Conservation (phyloP, 1,140 invertebrate species). For the Stegodyphus mimosarum region DNA sequence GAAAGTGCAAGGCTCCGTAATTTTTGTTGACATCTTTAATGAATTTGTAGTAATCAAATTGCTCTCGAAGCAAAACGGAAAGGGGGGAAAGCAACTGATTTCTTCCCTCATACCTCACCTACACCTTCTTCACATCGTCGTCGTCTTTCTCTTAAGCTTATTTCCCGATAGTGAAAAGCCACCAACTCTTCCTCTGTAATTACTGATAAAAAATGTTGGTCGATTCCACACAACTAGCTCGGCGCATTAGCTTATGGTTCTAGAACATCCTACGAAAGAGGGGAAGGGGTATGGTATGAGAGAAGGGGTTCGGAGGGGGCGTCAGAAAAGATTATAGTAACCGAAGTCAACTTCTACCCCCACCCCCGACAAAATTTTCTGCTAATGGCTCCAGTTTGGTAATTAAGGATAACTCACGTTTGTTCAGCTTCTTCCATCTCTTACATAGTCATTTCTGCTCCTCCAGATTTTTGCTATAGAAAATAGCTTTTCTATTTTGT, state of each 20-base stretch:
- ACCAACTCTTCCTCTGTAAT: slow-evolving; percentile 1
- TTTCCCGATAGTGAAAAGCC: slow-evolving; percentile 29
- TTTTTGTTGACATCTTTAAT: slow-evolving; percentile 60
- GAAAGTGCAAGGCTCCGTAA: slow-evolving; percentile 2
- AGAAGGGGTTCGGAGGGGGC: neutral
- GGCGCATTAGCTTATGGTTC: slow-evolving; percentile 21
- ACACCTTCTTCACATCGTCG: neutral
- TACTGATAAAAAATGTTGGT: slow-evolving; percentile 7
- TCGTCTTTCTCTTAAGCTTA: slow-evolving; percentile 28
- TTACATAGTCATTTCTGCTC: slow-evolving; percentile 26
- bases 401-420: slow-evolving; percentile 9
- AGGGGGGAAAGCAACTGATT: neutral
- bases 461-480: slow-evolving; percentile 32
- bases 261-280: neutral
- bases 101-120: neutral
- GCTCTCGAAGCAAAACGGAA: slow-evolving; percentile 13
- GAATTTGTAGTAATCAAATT: slow-evolving; percentile 61
- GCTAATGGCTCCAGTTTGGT: slow-evolving; percentile 11
- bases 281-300: neutral
- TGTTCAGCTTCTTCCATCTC: slow-evolving; percentile 12
- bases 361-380: neutral
- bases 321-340: neutral
- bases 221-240: slow-evolving; percentile 18
- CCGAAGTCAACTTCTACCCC: neutral
- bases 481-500: slow-evolving; percentile 43